A percentile compares a stretch with the other conserved stretches of the same genome.
phyloP scores from a whole-genome alignment of 2,797 vertebrate genomes.

The Cephalopachus bancanus region DNA sequence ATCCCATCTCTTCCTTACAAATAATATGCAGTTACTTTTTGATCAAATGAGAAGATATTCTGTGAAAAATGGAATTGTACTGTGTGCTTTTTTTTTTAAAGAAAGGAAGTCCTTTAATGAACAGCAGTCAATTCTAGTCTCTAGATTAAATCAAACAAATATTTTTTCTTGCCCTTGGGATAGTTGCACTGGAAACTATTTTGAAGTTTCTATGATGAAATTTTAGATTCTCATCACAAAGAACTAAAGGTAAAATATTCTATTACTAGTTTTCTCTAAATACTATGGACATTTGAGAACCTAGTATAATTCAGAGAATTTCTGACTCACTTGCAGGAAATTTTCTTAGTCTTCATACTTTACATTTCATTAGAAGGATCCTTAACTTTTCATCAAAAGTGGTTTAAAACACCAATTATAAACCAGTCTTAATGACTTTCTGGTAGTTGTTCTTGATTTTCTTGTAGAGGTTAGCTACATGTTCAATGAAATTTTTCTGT shows the following conservation, averaged over 20 bases:
- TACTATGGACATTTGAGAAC: conserved; percentile 13
- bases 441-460: conserved; percentile 42
- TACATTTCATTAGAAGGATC: conserved; percentile 66
- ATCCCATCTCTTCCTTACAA: conserved; percentile 42
- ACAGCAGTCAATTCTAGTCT: conserved; percentile 42
- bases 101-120: conserved; percentile 31
- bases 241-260: conserved; percentile 51
- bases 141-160: conserved; percentile 50
- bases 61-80: conserved; percentile 68
- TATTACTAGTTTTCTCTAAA: conserved; percentile 55
- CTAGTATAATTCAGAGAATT: conserved; percentile 68
- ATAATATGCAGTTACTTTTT: conserved; percentile 55
- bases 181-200: conserved; percentile 16
- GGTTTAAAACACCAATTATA: conserved; percentile 60
- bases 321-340: conserved; percentile 64
- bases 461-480: background rate
- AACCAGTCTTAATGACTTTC: conserved; percentile 10
- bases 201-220: conserved; percentile 70
- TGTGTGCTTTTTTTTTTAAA: background rate
- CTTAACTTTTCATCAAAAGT: conserved; percentile 54
- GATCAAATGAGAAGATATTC: conserved; percentile 63
- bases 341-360: conserved; percentile 67
- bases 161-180: conserved; percentile 40
- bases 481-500: background rate
- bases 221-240: conserved; percentile 66